A percentile compares a stretch with the other conserved stretches of the same genome.
These are phyloP conservation scores for Dolichoris vasculosae DNA, from an alignment of 1,140 invertebrate genomes.

Conservation along the genomic window DNA sequence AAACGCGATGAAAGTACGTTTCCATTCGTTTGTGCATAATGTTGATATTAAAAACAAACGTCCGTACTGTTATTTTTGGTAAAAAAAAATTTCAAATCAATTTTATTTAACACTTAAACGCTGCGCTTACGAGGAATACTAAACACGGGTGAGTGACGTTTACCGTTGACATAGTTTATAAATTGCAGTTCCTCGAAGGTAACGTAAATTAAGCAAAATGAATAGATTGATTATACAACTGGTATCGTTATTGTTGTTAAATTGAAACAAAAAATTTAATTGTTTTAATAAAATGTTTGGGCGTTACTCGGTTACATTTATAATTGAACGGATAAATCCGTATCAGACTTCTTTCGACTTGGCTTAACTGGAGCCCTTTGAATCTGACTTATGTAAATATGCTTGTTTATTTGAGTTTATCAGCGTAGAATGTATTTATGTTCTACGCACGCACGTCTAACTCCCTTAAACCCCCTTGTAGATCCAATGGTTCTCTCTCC, in stretches of 20 bases:
- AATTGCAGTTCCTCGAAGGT: neutral
- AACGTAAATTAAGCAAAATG: neutral
- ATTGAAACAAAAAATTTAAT: neutral
- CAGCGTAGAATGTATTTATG: neutral
- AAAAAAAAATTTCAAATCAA: too few relatives aligned
- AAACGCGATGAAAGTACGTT: too few relatives aligned
- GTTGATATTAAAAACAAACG: too few relatives aligned
- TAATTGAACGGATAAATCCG: neutral
- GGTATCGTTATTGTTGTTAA: neutral
- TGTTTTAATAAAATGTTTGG: neutral
- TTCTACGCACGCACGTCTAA: neutral
- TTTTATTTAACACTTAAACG: too few relatives aligned
- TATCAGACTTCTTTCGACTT: neutral
- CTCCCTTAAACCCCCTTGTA: neutral
- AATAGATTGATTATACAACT: neutral
- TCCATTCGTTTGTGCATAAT: too few relatives aligned
- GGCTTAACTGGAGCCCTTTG: neutral
- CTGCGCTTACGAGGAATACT: too few relatives aligned
- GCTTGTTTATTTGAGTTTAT: neutral
- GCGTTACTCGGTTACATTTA: neutral
- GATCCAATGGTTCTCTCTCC: neutral
- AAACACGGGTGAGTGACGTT: too few relatives aligned
- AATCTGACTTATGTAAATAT: neutral
- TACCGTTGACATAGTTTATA: too few relatives aligned
- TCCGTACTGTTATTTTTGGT: too few relatives aligned